Conservation (phyloP, 1,140 invertebrate species). For the Pinna nobilis region DNA sequence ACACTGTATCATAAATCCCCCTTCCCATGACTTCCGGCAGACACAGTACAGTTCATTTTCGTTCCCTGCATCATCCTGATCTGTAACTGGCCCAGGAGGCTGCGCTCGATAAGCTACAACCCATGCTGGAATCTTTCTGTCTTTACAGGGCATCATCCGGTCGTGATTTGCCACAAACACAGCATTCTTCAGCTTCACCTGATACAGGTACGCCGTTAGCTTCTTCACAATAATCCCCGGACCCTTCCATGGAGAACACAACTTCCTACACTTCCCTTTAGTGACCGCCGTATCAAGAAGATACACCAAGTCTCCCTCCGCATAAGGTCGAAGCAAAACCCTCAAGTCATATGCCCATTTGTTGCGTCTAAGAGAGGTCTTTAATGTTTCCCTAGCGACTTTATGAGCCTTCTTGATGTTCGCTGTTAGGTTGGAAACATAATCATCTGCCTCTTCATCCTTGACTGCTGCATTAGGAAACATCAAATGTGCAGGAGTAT, state of each 20-base stretch:
- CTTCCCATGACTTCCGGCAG: constrained; percentile 13
- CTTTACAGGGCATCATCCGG: neutral
- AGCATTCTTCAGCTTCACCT: constrained; percentile 20
- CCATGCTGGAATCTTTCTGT: neutral
- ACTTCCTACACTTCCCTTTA: constrained; percentile 39
- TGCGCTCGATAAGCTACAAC: neutral
- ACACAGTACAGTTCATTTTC: constrained; percentile 12
- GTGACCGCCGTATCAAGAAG: constrained; percentile 26
- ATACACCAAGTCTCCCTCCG: constrained; percentile 38
- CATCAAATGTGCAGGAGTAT: neutral
- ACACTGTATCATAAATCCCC: constrained; percentile 30
- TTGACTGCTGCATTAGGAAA: neutral
- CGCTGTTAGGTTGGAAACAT: constrained; percentile 16
- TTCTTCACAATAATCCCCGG: constrained; percentile 34
- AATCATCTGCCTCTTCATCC: constrained; percentile 7
- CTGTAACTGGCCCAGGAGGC: neutral
- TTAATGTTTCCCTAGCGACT: constrained; percentile 27
- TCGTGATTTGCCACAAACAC: constrained; percentile 4
- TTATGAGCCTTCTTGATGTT: constrained; percentile 29
- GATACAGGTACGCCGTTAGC: constrained; percentile 32
- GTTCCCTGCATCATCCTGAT: neutral
- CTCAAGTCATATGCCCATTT: constrained; percentile 34
- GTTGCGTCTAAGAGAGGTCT: neutral
- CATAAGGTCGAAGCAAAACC: constrained; percentile 8
- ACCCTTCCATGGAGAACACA: constrained; percentile 44